Evolutionary conservation across 1,140 invertebrate species (phyloP).

Genomic region (Augochlora pura): DNA sequence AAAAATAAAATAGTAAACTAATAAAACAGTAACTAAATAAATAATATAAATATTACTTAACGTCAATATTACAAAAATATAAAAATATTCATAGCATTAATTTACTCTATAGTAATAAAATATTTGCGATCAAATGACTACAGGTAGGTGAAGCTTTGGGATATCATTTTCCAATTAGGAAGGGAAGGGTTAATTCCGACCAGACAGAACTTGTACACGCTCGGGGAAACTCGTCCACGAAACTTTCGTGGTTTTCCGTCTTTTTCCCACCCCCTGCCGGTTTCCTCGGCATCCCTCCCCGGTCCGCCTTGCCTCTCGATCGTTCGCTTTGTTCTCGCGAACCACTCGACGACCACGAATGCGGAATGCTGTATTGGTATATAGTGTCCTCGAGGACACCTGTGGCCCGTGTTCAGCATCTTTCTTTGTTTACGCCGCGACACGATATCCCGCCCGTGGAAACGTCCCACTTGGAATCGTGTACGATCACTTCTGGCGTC

Average conservation of each 20-base stretch:
- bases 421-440: conserved; percentile 35
- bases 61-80: no score
- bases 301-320: background rate
- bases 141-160: no score
- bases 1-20: no score
- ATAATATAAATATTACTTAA: no score
- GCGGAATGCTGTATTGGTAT: conserved; percentile 32
- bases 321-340: conserved; percentile 27
- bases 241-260: background rate
- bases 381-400: conserved; percentile 46
- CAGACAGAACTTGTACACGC: background rate
- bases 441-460: background rate
- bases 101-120: no score
- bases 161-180: no score
- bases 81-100: no score
- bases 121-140: no score
- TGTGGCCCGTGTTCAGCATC: conserved; percentile 23
- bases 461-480: background rate
- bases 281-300: background rate
- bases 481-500: conserved; percentile 12
- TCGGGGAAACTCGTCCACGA: background rate
- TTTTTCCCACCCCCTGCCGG: background rate
- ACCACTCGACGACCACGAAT: conserved; percentile 34
- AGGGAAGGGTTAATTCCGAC: background rate
- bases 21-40: no score